Conservation (phyloP, 2,113 vertebrate species). For the Serinus canaria region DNA sequence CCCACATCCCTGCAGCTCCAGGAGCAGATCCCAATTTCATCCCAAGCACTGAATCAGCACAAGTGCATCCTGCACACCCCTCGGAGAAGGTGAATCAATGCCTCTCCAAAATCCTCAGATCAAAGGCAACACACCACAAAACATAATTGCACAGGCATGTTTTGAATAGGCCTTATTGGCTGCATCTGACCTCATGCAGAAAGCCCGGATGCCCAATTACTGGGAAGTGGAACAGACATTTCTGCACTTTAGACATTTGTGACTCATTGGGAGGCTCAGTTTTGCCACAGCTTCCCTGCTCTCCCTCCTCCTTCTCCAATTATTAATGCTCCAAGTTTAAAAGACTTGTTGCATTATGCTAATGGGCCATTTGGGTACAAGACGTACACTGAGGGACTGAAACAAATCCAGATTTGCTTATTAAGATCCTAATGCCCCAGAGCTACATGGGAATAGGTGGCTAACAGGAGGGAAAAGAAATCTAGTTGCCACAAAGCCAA, state of each 20-base stretch:
- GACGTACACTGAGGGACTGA: slow-evolving; percentile 32
- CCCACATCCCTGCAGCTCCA: not conserved
- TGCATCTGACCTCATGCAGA: slow-evolving; percentile 53
- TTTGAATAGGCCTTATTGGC: slow-evolving; percentile 29
- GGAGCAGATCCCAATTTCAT: not conserved
- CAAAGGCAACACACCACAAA: not conserved
- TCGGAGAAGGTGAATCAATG: not conserved
- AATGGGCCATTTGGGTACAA: slow-evolving; percentile 53
- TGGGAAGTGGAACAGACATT: slow-evolving; percentile 32
- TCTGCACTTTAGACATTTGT: slow-evolving; percentile 43
- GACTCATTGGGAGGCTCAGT: slow-evolving; percentile 36
- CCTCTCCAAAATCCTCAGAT: not conserved
- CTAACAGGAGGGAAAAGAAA: not conserved
- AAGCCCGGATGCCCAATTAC: slow-evolving; percentile 47
- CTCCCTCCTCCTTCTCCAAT: slow-evolving; percentile 46
- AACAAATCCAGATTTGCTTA: slow-evolving; percentile 58
- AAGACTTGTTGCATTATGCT: slow-evolving; percentile 64
- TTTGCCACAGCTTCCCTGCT: slow-evolving; percentile 16
- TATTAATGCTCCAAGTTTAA: slow-evolving; percentile 55
- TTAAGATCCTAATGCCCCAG: slow-evolving; percentile 57
- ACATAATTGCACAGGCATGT: not conserved
- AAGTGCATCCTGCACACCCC: not conserved
- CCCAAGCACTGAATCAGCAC: not conserved
- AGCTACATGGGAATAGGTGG: not conserved
- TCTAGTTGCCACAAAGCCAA: slow-evolving; percentile 12